Percentiles rank a stretch among this genome's conserved stretches.
Conservation (phyloP, 2,797 vertebrate genomes). For the Dromococcyx pavoninus region DNA sequence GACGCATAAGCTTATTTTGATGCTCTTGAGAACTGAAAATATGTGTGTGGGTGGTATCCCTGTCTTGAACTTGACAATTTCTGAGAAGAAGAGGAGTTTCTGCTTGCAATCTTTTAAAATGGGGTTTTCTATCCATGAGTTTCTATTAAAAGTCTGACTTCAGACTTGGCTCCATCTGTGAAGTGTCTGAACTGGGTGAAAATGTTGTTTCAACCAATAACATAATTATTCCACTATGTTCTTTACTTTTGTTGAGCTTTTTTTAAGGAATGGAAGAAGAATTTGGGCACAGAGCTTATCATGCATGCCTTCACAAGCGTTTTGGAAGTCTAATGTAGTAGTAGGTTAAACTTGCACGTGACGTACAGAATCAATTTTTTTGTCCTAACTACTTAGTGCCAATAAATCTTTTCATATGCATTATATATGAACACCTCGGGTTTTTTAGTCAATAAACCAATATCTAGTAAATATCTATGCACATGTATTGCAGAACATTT, state of each 20-base stretch:
- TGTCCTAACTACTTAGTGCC: neutral
- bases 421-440: neutral
- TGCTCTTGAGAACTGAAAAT: conserved; percentile 50
- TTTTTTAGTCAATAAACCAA: neutral
- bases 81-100: conserved; percentile 39
- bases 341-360: neutral
- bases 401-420: neutral
- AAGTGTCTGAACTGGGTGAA: neutral
- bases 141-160: conserved; percentile 17
- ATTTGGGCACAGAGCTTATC: neutral
- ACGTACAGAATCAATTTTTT: neutral
- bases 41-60: conserved; percentile 21
- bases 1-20: conserved; percentile 34
- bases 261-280: neutral
- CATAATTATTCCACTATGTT: neutral
- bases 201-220: neutral
- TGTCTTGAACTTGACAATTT: conserved; percentile 46
- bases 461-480: neutral
- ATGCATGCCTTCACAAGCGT: neutral
- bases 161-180: neutral
- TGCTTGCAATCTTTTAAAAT: neutral
- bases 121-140: neutral
- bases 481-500: neutral
- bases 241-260: too few relatives aligned
- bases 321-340: neutral